Conservation (phyloP, 2,113 vertebrate species). For the Otis tarda region DNA sequence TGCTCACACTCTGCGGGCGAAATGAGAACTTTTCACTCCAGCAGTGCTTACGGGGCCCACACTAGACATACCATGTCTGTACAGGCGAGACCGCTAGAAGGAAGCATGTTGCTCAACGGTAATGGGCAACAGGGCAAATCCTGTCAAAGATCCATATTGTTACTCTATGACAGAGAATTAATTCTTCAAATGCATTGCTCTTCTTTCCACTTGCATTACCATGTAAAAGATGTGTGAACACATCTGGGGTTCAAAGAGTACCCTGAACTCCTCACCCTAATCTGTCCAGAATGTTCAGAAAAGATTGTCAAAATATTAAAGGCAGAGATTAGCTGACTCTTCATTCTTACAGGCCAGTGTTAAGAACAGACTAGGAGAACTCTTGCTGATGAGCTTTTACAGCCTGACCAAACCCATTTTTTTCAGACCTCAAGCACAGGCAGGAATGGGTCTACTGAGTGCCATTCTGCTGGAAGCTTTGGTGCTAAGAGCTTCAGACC, state of each 20-base stretch:
- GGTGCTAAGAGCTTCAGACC: neutral
- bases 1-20: neutral
- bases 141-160: neutral
- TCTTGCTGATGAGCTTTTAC: neutral
- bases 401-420: neutral
- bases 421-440: neutral
- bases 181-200: neutral
- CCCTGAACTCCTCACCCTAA: neutral
- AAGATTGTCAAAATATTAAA: neutral
- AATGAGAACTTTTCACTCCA: neutral
- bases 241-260: neutral
- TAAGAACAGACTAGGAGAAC: neutral
- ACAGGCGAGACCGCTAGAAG: neutral
- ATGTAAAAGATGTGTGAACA: neutral
- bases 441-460: neutral
- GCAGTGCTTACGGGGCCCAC: rapidly evolving
- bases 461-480: neutral
- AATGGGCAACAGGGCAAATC: neutral
- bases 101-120: neutral
- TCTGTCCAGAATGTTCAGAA: neutral
- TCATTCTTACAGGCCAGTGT: neutral
- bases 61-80: neutral
- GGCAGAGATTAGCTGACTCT: neutral
- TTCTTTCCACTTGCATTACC: neutral
- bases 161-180: neutral